Conservation (phyloP, 2,797 vertebrate species). For the Danio choprae region DNA sequence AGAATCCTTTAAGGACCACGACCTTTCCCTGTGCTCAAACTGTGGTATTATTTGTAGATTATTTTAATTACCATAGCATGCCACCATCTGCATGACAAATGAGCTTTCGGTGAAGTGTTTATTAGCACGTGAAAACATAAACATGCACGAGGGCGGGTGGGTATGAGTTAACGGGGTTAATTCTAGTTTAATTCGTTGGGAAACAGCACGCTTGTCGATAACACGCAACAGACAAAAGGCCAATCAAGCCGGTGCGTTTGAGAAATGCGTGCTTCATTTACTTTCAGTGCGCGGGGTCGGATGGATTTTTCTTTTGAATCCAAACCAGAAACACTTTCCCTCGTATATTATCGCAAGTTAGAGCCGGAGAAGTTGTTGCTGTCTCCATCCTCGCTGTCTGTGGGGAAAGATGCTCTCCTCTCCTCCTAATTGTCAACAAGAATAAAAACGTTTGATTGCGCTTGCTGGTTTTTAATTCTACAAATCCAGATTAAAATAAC, state of each 20-base stretch:
- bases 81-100: conserved; percentile 72
- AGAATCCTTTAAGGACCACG: conserved; percentile 20
- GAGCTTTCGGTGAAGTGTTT: conserved; percentile 68
- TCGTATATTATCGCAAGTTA: conserved; percentile 1
- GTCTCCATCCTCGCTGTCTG: conserved; percentile 1
- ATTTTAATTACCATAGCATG: conserved; percentile 70
- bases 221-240: conserved; percentile 59
- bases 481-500: conserved; percentile 96
- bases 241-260: conserved; percentile 84
- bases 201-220: conserved; percentile 81
- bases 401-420: conserved; percentile 23
- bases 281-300: conserved; percentile 75
- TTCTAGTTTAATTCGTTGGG: conserved; percentile 75
- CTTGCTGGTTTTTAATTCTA: conserved; percentile 81
- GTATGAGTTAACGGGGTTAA: conserved; percentile 46
- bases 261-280: conserved; percentile 94
- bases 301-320: conserved; percentile 78
- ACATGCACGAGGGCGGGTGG: conserved; percentile 45
- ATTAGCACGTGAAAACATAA: conserved; percentile 74
- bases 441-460: conserved; percentile 59
- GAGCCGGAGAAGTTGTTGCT: conserved; percentile 27
- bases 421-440: conserved; percentile 56
- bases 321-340: conserved; percentile 11
- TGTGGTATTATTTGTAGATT: conserved; percentile 68
- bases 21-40: conserved; percentile 64